Base-by-base conservation (phyloP, 2,113 vertebrate species). In the Heteronetta atricapilla region DNA sequence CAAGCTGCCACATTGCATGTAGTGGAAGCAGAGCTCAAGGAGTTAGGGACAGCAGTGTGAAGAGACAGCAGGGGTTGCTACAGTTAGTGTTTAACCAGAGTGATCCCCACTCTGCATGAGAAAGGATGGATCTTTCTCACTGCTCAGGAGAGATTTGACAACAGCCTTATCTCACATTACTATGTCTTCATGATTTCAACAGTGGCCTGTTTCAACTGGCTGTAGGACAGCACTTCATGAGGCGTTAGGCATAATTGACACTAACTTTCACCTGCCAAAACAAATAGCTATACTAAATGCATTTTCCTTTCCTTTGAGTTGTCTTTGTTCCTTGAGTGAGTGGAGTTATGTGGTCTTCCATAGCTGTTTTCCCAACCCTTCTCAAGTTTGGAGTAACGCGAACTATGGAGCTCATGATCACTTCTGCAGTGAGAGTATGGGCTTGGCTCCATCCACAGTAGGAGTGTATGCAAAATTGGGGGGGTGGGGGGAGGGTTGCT, bases 161-260 rank as follows among this genome's bases (percentile, higher is more conserved):
- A 70, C 58, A 93, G 76, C 83, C 50, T 93, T 92, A 88, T 95
- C 44, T 85, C 90, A 79, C 38, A 22, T 73, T 94, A 87, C 50
- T 68, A 18, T 29, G 53, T 90, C 70, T 87, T 92, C 66, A 40
- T 93, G 94, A 70, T 76, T 97, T 90, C 80, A 91, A 28, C 44
- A 62, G 34, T 82, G 81, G 53, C 91, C 86, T 94, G 84, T 95
- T 96, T 89, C 85, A 95, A 75, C 82, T 31, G 85, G 89, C 87
- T 94, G 50, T 76, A 62, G 88, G 55, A 89, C 33, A 92, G 83
- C 66, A 46, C 28, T 96, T 92, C 36, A 34, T 84, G 62, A 96
- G 55, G 59, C 63, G 79, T 95, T 82, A 87, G 44, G 23, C 3
- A 0, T 87, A 95, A 94, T 90, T 96, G 79, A 90, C 89, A 92